Conservation (phyloP, 2,888 invertebrate genomes). For the Phalangium opilio region DNA sequence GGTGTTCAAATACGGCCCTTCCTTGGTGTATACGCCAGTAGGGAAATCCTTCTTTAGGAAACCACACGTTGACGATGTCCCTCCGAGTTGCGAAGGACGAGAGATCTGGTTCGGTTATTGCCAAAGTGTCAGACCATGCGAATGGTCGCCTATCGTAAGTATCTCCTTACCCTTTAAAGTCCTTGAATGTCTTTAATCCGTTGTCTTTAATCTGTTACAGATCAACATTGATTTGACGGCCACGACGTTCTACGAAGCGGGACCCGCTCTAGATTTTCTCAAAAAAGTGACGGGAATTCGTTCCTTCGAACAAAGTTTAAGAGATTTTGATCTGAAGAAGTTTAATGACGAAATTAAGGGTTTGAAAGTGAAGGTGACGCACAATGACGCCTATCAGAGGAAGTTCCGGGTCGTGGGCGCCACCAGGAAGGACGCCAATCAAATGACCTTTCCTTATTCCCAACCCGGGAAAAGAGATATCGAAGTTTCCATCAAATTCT, state of each 20-base stretch:
- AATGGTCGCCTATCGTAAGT: constrained; percentile 4
- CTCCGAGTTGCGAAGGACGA: constrained; percentile 6
- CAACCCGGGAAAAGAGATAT: neutral
- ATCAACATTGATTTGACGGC: constrained; percentile 10
- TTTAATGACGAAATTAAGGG: constrained; percentile 5
- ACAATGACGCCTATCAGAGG: constrained; percentile 6
- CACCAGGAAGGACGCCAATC: constrained; percentile 3
- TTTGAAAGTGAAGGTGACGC: constrained; percentile 7
- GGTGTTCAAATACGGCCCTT: constrained; percentile 9
- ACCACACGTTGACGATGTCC: neutral
- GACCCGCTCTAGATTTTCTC: constrained; percentile 6
- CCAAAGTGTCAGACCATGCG: constrained; percentile 9
- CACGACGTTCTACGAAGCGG: constrained; percentile 11
- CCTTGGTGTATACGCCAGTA: constrained; percentile 3
- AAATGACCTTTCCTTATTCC: neutral
- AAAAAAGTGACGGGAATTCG: constrained; percentile 5
- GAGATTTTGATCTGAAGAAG: neutral
- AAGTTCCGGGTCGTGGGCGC: constrained; percentile 8
- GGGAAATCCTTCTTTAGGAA: constrained; percentile 10
- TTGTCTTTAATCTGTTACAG: no score
- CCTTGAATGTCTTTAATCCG: no score
- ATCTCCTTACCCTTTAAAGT: no score
- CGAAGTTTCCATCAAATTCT: neutral
- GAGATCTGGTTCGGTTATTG: constrained; percentile 15
- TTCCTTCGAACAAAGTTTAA: neutral